These are phyloP conservation scores for Meda fulgida DNA, from an alignment of 2,797 vertebrate genomes.

Conservation along the genomic window DNA sequence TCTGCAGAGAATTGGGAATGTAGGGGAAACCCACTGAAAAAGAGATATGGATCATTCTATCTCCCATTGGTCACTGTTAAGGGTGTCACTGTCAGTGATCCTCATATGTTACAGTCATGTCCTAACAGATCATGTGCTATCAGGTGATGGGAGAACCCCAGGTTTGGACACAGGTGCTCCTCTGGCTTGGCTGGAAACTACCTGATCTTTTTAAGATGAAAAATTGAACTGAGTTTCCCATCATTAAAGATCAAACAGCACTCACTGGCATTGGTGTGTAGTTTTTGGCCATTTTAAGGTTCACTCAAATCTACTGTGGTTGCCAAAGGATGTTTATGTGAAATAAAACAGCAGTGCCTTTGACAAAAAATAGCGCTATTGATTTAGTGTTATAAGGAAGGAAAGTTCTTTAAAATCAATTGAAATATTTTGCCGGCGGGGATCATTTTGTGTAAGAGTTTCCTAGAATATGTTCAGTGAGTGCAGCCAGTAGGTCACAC, in stretches of 20 bases:
- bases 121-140: constrained; percentile 48
- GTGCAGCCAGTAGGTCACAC: not conserved
- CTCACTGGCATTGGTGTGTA: constrained; percentile 1
- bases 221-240: constrained; percentile 66
- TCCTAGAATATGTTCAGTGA: constrained; percentile 19
- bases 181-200: constrained; percentile 76
- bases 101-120: constrained; percentile 35
- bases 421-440: constrained; percentile 5
- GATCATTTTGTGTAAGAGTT: not conserved
- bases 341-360: constrained; percentile 5
- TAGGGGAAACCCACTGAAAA: constrained; percentile 25
- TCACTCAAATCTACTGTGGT: constrained; percentile 4
- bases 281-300: not conserved
- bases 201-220: constrained; percentile 66
- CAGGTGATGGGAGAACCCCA: constrained; percentile 49
- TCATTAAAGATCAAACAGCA: constrained; percentile 51
- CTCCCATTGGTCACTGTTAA: constrained; percentile 36
- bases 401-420: constrained; percentile 17
- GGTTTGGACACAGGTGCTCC: constrained; percentile 47
- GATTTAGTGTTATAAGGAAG: not conserved
- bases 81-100: not conserved
- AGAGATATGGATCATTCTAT: constrained; percentile 2
- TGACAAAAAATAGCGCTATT: not conserved
- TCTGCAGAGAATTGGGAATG: not conserved
- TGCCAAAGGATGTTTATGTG: not conserved